Base-by-base conservation (phyloP, 2,888 invertebrate genomes). In the Schizotus pectinicornis region DNA sequence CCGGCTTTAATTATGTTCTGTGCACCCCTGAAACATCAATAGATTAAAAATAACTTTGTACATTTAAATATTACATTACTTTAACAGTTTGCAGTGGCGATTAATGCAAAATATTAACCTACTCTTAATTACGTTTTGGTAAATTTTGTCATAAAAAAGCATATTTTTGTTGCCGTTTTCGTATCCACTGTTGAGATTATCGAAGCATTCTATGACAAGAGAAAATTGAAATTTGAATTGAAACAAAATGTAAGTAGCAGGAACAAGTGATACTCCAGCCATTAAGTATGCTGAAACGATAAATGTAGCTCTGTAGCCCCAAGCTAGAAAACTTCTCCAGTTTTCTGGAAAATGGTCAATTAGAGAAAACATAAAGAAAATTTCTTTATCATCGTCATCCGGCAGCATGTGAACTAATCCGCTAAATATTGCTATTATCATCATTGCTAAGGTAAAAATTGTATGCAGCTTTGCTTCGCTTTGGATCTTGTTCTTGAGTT, bases 341-440 rank as follows among this genome's bases (percentile, higher is more conserved):
- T 3, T 2, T 11, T 11, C 11, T 22, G 42, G 42, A 42, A 30
- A 42, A 42, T 42, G 3, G 8, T 42, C 42, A 42, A 42, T 22
- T 8, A 42, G 9, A 30, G 31, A 9, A 31, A 42, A 30, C 5
- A 42, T 42, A 9, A 30, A 42, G 12, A 42, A 42, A 31, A 42
- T 42, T 1, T 42, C 32, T n/a, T 42, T 42, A 42, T 42, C 42
- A 30, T 42, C 42, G 7, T 42, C 42, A 6, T 42, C 42, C 6
- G 42, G 42, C n/a, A 42, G 32, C 9, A 42, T 42, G 6, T 42
- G 42, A 31, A 42, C 30, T 31, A 14, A 30, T 9, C 42, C 42
- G 30, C 14, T 14, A n/a, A 9, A n/a, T n/a, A 42, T 11, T 14
- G 31, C 42, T 8, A 8, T n/a, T 30, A 3, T 6, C 7, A 42